phyloP scores from a whole-genome alignment of 2,113 vertebrate species.

The Sinocyclocheilus anophthalmus region DNA sequence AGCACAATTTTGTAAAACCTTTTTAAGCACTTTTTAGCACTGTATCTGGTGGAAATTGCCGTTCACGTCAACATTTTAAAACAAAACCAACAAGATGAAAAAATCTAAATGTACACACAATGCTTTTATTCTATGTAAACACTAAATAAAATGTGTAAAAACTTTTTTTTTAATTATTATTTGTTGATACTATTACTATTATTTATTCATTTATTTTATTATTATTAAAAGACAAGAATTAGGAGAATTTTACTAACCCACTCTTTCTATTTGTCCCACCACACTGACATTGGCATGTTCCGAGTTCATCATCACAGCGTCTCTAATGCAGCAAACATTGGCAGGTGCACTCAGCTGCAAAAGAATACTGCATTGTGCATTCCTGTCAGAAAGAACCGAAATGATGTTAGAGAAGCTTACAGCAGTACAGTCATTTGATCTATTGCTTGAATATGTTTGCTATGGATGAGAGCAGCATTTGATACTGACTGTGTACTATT shows the following conservation, averaged over 20 bases:
- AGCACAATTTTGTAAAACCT: background rate
- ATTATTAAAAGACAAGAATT: background rate
- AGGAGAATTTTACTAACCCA: slow-evolving; percentile 56
- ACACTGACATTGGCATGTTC: slow-evolving; percentile 38
- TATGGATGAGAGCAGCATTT: background rate
- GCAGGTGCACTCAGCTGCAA: slow-evolving; percentile 51
- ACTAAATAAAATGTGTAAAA: no score
- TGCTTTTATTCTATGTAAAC: background rate
- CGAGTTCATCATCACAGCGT: slow-evolving; percentile 25
- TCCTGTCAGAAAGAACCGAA: slow-evolving; percentile 40
- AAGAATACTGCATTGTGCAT: slow-evolving; percentile 54
- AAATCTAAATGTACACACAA: background rate
- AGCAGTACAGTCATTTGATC: background rate
- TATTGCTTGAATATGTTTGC: background rate
- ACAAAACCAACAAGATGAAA: background rate
- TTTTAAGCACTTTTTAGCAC: background rate
- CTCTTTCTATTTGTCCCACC: slow-evolving; percentile 54
- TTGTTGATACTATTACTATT: no score
- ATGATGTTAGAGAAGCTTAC: background rate
- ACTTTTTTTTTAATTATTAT: no score
- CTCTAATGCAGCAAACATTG: slow-evolving; percentile 64
- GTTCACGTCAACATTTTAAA: background rate
- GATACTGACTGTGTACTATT: slow-evolving; percentile 59
- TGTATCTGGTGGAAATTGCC: background rate
- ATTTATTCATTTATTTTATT: background rate